These are phyloP conservation scores for Hoplodrina ambigua DNA, from an alignment of 2,888 invertebrate genomes.

Conservation along the genomic window DNA sequence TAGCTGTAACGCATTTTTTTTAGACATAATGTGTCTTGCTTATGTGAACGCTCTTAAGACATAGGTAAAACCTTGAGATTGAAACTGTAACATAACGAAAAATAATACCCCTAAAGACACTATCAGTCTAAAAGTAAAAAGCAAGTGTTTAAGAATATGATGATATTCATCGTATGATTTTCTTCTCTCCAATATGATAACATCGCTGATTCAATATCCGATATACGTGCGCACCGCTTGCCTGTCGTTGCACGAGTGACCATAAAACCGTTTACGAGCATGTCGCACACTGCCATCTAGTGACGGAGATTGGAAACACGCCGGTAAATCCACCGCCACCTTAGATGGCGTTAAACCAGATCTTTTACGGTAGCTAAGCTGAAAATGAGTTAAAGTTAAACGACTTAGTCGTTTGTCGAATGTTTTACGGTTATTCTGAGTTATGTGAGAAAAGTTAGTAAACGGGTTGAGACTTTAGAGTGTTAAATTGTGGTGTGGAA, in stretches of 20 bases:
- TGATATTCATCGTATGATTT: conserved; percentile 11
- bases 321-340: conserved; percentile 74
- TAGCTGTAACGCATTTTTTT: too few species aligned
- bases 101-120: too few species aligned
- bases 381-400: conserved; percentile 83
- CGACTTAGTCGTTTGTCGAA: conserved; percentile 79
- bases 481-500: conserved; percentile 42
- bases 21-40: too few species aligned
- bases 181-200: conserved; percentile 20
- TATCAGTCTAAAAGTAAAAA: neutral
- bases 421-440: conserved; percentile 68
- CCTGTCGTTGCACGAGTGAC: conserved; percentile 71
- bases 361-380: conserved; percentile 81
- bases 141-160: neutral
- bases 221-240: conserved; percentile 62
- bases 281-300: conserved; percentile 83
- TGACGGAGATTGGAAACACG: conserved; percentile 81
- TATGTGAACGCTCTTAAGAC: too few species aligned
- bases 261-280: conserved; percentile 82
- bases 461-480: conserved; percentile 42
- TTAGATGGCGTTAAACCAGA: conserved; percentile 73
- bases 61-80: too few species aligned
- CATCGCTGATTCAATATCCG: conserved; percentile 55
- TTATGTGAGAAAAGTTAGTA: conserved; percentile 62
- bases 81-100: too few species aligned